phyloP scores from a whole-genome alignment of 2,888 invertebrate genomes.

The Drosophila meridiana region DNA sequence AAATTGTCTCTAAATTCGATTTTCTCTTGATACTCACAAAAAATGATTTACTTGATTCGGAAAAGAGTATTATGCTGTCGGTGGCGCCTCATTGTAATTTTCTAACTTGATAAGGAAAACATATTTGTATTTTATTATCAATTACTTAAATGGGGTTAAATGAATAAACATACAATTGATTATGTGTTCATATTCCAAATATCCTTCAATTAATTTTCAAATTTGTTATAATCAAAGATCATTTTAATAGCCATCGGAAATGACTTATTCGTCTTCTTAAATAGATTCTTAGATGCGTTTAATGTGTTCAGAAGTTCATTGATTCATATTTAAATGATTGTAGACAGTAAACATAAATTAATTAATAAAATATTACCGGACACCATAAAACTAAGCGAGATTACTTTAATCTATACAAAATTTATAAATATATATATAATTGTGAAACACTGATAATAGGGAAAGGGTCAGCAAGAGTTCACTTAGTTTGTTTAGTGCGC shows the following conservation, averaged over 20 bases:
- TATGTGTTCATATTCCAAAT: not conserved
- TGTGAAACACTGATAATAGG: slow-evolving; percentile 13
- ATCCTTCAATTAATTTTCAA: not conserved
- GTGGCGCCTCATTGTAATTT: not conserved
- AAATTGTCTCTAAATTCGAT: no score
- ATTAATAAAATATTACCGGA: slow-evolving; percentile 5
- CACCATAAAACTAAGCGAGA: slow-evolving; percentile 1
- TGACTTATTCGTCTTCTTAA: not conserved
- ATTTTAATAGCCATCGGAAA: not conserved
- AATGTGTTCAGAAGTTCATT: not conserved
- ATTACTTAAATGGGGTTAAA: not conserved
- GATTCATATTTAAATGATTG: not conserved
- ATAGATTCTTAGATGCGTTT: not conserved
- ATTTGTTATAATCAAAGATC: not conserved
- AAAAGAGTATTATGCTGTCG: not conserved
- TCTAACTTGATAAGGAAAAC: not conserved
- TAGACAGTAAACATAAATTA: slow-evolving; percentile 2
- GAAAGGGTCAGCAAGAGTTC: slow-evolving; percentile 17
- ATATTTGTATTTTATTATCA: not conserved
- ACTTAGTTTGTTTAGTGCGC: slow-evolving; percentile 15
- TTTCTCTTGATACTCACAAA: no score
- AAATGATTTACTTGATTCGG: no score
- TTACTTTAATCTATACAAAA: slow-evolving; percentile 2
- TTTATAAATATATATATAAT: not conserved
- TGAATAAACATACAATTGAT: not conserved